Evolutionary conservation across 2,888 invertebrate species (phyloP).

Genomic region (Girardia tigrina): DNA sequence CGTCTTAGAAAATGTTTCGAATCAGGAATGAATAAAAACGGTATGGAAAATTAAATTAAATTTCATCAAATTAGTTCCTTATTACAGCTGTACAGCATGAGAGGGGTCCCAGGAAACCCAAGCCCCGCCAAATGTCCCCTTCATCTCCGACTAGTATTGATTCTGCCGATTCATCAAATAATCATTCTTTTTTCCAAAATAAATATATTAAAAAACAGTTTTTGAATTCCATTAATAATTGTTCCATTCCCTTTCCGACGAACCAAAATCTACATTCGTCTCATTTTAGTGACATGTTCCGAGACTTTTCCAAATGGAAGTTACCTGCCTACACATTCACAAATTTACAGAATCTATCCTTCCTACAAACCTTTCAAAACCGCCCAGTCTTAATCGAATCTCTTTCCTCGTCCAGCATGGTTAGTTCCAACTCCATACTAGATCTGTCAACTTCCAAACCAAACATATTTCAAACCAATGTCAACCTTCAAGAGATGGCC

Average conservation of each 20-base stretch:
- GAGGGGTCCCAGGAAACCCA: conserved; percentile 81
- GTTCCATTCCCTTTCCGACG: not conserved
- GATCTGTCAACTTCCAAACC: not conserved
- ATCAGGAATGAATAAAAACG: conserved; percentile 88
- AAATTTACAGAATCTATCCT: not conserved
- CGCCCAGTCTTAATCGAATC: not conserved
- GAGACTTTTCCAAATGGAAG: not conserved
- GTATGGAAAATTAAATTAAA: conserved; percentile 52
- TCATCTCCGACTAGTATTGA: conserved; percentile 37
- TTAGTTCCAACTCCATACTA: not conserved
- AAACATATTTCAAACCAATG: not conserved
- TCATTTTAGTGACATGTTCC: not conserved
- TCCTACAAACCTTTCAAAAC: not conserved
- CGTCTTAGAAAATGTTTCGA: conserved; percentile 73
- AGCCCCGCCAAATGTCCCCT: conserved; percentile 54
- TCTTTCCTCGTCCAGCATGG: not conserved
- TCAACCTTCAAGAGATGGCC: not conserved
- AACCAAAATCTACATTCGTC: not conserved
- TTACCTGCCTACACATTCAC: not conserved
- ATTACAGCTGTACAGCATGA: conserved; percentile 83
- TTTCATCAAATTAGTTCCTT: not conserved
- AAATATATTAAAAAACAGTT: not conserved
- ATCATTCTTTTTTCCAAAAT: not conserved
- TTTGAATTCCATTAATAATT: not conserved
- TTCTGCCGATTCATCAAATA: not conserved